phyloP scores from a whole-genome alignment of 2,888 invertebrate species.

The Acheta domesticus region DNA sequence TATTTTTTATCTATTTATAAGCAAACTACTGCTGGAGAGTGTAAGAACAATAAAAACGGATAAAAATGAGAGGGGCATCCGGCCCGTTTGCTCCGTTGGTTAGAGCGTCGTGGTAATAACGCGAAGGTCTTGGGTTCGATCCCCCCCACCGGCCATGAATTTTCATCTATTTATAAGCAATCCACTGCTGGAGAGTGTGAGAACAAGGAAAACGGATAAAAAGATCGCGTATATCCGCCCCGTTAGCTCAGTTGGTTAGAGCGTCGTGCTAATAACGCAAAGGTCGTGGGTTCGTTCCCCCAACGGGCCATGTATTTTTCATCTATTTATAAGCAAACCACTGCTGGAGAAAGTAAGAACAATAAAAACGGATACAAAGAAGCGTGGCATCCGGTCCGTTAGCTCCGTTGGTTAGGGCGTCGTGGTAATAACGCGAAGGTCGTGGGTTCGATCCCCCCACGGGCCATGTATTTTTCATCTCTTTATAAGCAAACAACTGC shows the following conservation, averaged over 20 bases:
- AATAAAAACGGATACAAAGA: too few species aligned
- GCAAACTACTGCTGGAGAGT: too few species aligned
- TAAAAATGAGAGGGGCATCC: too few species aligned
- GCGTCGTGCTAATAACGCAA: conserved; percentile 34
- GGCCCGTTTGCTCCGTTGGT: conserved; percentile 31
- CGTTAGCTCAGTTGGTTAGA: conserved; percentile 33
- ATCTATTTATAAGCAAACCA: too few species aligned
- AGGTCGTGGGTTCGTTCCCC: conserved; percentile 34
- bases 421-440: conserved; percentile 37
- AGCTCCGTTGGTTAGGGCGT: conserved; percentile 37
- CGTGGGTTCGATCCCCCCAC: conserved; percentile 37
- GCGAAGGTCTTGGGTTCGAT: conserved; percentile 32
- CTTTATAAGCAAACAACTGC: too few species aligned
- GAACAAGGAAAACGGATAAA: too few species aligned
- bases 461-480: conserved; percentile 26
- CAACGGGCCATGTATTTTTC: conserved; percentile 25
- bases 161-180: too few species aligned
- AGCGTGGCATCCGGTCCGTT: conserved; percentile 28
- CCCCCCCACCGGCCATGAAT: not conserved
- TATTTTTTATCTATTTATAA: not conserved
- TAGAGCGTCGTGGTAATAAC: conserved; percentile 32
- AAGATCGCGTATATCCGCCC: not conserved
- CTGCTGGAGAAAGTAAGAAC: too few species aligned
- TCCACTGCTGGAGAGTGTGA: too few species aligned
- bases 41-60: too few species aligned